phyloP scores from a whole-genome alignment of 92 coral and sea anemone species.

The Bergia puertoricense region DNA sequence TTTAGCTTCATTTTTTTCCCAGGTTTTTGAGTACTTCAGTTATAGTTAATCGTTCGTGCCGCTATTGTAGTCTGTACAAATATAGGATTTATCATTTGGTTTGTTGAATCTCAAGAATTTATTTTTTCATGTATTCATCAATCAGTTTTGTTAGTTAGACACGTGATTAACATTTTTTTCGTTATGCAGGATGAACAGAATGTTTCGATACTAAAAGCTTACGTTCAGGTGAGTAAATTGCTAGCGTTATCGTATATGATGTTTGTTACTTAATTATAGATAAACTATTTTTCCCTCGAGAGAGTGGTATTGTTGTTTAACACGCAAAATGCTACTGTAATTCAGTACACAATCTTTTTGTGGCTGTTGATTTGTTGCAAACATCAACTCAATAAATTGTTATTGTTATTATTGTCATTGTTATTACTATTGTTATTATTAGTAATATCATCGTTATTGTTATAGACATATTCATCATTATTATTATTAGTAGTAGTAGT shows the following conservation, averaged over 20 bases:
- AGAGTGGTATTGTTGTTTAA: too few relatives aligned
- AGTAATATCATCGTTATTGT: too few relatives aligned
- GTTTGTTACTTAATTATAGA: not conserved
- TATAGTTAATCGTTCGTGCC: not conserved
- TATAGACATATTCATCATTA: too few relatives aligned
- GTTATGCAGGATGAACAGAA: slow-evolving; percentile 73
- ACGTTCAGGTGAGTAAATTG: slow-evolving; percentile 77
- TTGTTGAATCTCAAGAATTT: not conserved
- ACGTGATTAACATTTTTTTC: not conserved
- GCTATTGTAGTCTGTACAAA: not conserved
- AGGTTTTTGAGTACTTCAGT: not conserved
- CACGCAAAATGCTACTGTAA: too few relatives aligned
- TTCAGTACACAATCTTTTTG: too few relatives aligned
- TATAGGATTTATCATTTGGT: not conserved
- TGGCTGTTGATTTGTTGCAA: too few relatives aligned
- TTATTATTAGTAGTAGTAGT: too few relatives aligned
- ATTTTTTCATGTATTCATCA: not conserved
- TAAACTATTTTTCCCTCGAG: too few relatives aligned
- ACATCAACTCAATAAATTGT: too few relatives aligned
- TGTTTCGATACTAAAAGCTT: slow-evolving; percentile 79
- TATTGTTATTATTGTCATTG: too few relatives aligned
- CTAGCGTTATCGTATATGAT: not conserved
- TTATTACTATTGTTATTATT: too few relatives aligned
- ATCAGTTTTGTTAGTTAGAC: not conserved
- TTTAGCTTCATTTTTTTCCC: not conserved